Percentiles rank a stretch among this genome's conserved stretches.
Conservation (phyloP, 2,888 invertebrate genomes). For the Cosmopolites sordidus region DNA sequence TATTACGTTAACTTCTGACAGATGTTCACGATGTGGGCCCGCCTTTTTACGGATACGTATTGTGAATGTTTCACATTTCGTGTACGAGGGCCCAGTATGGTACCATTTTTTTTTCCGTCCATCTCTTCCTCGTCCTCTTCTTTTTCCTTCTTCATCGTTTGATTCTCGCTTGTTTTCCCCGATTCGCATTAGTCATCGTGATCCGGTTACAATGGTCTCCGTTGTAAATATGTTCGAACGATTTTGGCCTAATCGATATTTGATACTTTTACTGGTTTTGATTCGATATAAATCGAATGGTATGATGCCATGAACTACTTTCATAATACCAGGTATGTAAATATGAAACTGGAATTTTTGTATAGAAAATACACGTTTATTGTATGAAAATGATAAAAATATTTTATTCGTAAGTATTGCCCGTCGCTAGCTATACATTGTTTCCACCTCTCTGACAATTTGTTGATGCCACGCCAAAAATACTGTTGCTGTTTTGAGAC, state of each 20-base stretch:
- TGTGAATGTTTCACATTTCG: slow-evolving; percentile 33
- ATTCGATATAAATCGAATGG: slow-evolving; percentile 18
- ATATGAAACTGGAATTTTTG: too few species aligned
- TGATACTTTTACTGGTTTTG: slow-evolving; percentile 23
- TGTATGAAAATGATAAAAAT: too few species aligned
- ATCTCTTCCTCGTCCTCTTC: not conserved
- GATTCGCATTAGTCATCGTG: slow-evolving; percentile 24
- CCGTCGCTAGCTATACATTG: too few species aligned
- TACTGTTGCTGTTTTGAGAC: too few species aligned
- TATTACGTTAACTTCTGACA: slow-evolving; percentile 40
- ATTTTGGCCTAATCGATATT: slow-evolving; percentile 21
- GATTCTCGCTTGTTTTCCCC: not conserved
- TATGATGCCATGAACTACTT: slow-evolving; percentile 6
- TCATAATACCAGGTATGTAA: too few species aligned
- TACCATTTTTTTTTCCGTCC: slow-evolving; percentile 22
- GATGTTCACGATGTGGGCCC: slow-evolving; percentile 38
- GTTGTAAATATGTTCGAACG: slow-evolving; percentile 21
- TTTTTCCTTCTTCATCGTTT: too few species aligned
- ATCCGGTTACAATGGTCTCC: slow-evolving; percentile 14
- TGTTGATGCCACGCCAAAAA: too few species aligned
- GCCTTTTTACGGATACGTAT: slow-evolving; percentile 32
- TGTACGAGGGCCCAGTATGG: slow-evolving; percentile 30
- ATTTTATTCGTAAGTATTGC: too few species aligned
- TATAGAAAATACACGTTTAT: too few species aligned
- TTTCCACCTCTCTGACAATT: too few species aligned